phyloP scores from a whole-genome alignment of 2,797 vertebrate genomes.

The Amphiprion clarkii region DNA sequence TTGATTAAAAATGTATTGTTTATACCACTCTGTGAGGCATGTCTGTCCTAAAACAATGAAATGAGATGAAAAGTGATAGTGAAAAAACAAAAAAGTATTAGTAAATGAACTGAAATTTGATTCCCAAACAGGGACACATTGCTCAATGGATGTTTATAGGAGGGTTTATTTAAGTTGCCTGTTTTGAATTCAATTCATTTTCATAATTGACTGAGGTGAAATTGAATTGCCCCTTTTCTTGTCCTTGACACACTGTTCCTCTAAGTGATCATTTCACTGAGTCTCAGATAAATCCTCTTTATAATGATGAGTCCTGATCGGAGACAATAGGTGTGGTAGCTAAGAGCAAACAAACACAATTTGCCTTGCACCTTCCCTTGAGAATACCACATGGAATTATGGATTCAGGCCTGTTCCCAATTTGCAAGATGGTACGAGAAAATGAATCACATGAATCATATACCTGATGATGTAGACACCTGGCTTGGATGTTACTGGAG shows the following conservation, averaged over 20 bases:
- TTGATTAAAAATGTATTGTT: slow-evolving; percentile 78
- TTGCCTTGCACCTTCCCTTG: slow-evolving; percentile 56
- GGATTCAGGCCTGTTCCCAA: slow-evolving; percentile 76
- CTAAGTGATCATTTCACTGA: slow-evolving; percentile 75
- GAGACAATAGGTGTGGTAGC: slow-evolving; percentile 65
- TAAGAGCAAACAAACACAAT: slow-evolving; percentile 74
- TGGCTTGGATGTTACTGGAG: slow-evolving; percentile 64
- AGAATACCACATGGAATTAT: slow-evolving; percentile 62
- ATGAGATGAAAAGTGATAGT: slow-evolving; percentile 29
- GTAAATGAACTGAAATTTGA: slow-evolving; percentile 59
- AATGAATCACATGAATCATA: slow-evolving; percentile 79
- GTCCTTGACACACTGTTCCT: slow-evolving; percentile 72
- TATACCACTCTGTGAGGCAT: slow-evolving; percentile 41
- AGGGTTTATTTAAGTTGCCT: slow-evolving; percentile 60
- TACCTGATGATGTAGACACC: slow-evolving; percentile 76
- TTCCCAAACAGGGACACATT: slow-evolving; percentile 47
- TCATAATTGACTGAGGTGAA: slow-evolving; percentile 70
- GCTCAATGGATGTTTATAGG: slow-evolving; percentile 42
- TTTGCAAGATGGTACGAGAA: slow-evolving; percentile 74
- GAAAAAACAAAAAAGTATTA: neutral
- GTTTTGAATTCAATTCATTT: slow-evolving; percentile 71
- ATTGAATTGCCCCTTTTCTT: slow-evolving; percentile 63
- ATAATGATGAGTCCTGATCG: slow-evolving; percentile 78
- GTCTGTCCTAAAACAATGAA: slow-evolving; percentile 30
- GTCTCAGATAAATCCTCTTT: slow-evolving; percentile 73